Evolutionary conservation across 2,113 vertebrate genomes (phyloP).

Genomic region (Platysteira castanea): DNA sequence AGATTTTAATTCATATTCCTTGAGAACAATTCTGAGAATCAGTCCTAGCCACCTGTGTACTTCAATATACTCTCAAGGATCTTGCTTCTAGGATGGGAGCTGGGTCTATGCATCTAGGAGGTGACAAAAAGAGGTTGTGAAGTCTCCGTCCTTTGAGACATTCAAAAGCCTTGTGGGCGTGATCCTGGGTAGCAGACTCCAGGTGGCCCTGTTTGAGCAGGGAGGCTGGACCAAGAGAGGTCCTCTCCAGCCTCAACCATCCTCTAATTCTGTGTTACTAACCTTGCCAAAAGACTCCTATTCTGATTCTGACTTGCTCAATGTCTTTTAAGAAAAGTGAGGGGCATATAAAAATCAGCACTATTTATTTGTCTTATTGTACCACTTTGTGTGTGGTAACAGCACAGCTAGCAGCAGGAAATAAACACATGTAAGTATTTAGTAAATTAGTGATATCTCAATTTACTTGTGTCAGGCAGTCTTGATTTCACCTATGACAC

Average conservation of each 20-base stretch:
- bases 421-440: neutral
- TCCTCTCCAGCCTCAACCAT: neutral
- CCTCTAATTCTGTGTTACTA: neutral
- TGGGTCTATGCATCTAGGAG: neutral
- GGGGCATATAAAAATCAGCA: rapidly evolving
- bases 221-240: neutral
- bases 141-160: neutral
- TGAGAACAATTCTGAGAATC: neutral
- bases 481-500: neutral
- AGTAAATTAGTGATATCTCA: neutral
- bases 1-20: neutral
- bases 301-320: neutral
- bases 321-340: neutral
- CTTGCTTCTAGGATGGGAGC: neutral
- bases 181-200: neutral
- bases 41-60: neutral
- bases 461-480: neutral
- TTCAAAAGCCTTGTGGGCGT: neutral
- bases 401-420: neutral
- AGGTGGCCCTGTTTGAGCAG: neutral
- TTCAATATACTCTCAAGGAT: neutral
- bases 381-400: neutral
- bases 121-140: neutral
- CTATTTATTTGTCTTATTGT: neutral
- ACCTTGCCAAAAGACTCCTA: neutral